Percentiles rank a stretch among this genome's conserved stretches.
phyloP scores from a whole-genome alignment of 2,113 vertebrate species.

The Mellivora capensis region DNA sequence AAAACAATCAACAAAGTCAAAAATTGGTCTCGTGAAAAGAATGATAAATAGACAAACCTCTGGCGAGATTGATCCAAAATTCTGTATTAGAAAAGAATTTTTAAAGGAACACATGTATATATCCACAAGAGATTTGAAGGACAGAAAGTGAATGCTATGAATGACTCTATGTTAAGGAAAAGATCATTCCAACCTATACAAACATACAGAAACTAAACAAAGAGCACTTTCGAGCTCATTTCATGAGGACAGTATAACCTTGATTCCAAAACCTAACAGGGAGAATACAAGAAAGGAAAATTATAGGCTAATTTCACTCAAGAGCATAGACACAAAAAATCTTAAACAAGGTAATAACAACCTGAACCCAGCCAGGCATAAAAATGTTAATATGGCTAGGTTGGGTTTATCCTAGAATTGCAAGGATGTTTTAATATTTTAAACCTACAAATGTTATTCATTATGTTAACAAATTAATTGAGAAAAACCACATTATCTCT shows the following conservation, averaged over 20 bases:
- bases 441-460: background rate
- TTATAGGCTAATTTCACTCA: background rate
- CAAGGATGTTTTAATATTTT: background rate
- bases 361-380: background rate
- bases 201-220: background rate
- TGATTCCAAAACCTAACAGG: background rate
- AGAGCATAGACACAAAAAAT: background rate
- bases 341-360: background rate
- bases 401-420: background rate
- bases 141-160: background rate
- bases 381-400: background rate
- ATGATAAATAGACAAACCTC: conserved; percentile 39
- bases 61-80: background rate
- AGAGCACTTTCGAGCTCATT: background rate
- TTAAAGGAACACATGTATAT: background rate
- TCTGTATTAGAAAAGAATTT: background rate
- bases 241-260: background rate
- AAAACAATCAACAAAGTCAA: conserved; percentile 6
- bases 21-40: background rate
- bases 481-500: background rate
- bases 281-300: background rate
- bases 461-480: background rate
- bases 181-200: background rate
- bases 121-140: background rate
- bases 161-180: background rate